These are phyloP conservation scores for Sander vitreus DNA, from an alignment of 2,113 vertebrate species.

Conservation along the genomic window DNA sequence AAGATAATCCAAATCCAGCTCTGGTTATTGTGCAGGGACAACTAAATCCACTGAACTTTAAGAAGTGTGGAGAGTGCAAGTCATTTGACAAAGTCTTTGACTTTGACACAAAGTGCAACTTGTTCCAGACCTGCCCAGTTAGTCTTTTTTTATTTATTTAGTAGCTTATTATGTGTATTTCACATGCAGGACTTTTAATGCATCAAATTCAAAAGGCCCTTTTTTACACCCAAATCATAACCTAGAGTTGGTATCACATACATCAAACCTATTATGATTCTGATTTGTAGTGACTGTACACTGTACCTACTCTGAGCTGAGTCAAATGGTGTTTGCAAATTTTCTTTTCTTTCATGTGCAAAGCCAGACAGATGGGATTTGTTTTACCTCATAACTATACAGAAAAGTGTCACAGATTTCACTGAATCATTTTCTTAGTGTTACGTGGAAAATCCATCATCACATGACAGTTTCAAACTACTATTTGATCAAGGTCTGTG, in stretches of 20 bases:
- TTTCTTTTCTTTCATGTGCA: background rate
- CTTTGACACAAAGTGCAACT: slow-evolving; percentile 16
- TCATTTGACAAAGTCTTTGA: slow-evolving; percentile 4
- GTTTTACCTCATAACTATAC: background rate
- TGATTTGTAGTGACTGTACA: background rate
- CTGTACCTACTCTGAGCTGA: background rate
- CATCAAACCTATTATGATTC: background rate
- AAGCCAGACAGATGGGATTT: slow-evolving; percentile 5
- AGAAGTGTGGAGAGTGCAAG: background rate
- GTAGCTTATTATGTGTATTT: slow-evolving; percentile 28
- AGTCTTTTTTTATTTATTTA: slow-evolving; percentile 56
- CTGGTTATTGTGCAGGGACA: slow-evolving; percentile 19
- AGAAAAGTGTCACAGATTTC: background rate
- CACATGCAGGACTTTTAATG: slow-evolving; percentile 30
- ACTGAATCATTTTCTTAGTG: background rate
- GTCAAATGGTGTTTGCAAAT: slow-evolving; percentile 9
- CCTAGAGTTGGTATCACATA: background rate
- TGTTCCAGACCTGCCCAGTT: background rate
- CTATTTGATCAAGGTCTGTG: slow-evolving; percentile 17
- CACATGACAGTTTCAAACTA: slow-evolving; percentile 11
- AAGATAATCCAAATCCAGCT: slow-evolving; percentile 36
- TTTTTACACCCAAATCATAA: slow-evolving; percentile 18
- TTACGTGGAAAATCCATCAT: background rate
- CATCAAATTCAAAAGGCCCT: slow-evolving; percentile 65
- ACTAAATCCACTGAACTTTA: background rate